Base-by-base conservation (phyloP, 1,140 invertebrate genomes). In the Aphaenogaster rudis region DNA sequence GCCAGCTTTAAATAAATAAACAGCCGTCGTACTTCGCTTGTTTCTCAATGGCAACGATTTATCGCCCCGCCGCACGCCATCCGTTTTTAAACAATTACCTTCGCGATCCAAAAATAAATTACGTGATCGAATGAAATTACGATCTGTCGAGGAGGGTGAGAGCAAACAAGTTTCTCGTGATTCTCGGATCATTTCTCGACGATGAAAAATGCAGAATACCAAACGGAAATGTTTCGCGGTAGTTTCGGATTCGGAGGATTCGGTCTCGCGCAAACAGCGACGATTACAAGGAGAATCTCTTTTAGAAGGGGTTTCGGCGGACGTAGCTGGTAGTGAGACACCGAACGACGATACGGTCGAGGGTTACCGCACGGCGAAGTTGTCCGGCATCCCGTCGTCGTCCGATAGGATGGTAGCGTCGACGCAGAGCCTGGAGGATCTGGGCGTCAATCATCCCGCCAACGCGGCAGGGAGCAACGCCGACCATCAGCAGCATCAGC, bases 361-460 rank as follows among this genome's bases (percentile, higher is more conserved):
- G 48, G 90, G 84, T 80, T 92, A 88, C 78, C 87, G 64, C 54
- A 78, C 86, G 28, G 82, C 84, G 48, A 91, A 84, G 21, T 87
- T 90, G 57, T 78, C 88, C 52, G 86, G 92, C 59, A 88, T 88
- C 45, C 81, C 86, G 21, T 28, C 87, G 77, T 86, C 82, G 42
- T 87, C 88, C 3, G 77, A 52, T 80, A 94, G 89, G 78, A 95
- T 95, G 95, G 95, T 95, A 36, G 94, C 95, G 1, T 95, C 95
- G 77, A 93, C 92, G 64, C 94, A 95, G 79, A 94, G 91, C 21
- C 92, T 94, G 66, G 94, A 95, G 57, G 93, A 95, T 54, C 82
- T 94, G 39, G 92, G 90, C 7, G 88, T 93, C 6, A 93, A 81
- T 71, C 94, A 94, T 11, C 76, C 93, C 8, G 88, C 90, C 0